Percentiles rank a stretch among this genome's conserved stretches.
phyloP scores from a whole-genome alignment of 2,113 vertebrate species.

The Mesitornis unicolor region DNA sequence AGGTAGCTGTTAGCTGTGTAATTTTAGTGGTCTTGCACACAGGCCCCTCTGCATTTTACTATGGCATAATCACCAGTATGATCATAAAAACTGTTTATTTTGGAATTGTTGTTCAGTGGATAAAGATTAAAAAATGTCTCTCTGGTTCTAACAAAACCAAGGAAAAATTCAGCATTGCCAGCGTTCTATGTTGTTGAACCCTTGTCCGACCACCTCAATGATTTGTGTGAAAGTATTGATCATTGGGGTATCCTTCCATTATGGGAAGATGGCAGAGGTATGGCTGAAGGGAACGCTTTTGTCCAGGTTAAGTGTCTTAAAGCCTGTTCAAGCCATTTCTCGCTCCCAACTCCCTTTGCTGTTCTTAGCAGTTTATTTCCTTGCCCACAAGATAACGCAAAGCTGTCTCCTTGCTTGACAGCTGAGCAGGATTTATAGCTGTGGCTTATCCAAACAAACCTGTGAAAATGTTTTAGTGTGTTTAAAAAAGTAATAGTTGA shows the following conservation, averaged over 20 bases:
- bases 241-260: background rate
- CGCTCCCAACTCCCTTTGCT: background rate
- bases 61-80: background rate
- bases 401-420: background rate
- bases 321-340: background rate
- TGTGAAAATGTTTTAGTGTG: background rate
- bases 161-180: background rate
- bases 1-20: background rate
- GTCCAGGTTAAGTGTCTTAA: background rate
- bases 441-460: slow-evolving; percentile 30
- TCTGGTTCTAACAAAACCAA: background rate
- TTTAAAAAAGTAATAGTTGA: background rate
- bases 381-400: background rate
- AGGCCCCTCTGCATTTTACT: background rate
- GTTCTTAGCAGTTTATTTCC: background rate
- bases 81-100: background rate
- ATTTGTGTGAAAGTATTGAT: background rate
- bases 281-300: background rate
- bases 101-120: background rate
- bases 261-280: background rate
- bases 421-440: background rate
- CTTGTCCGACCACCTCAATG: background rate
- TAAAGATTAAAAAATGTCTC: background rate
- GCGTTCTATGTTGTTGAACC: background rate
- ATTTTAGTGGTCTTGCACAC: background rate